These are phyloP conservation scores for Schizopygopsis malacanthus DNA, from an alignment of 2,797 vertebrate genomes.

Conservation along the genomic window DNA sequence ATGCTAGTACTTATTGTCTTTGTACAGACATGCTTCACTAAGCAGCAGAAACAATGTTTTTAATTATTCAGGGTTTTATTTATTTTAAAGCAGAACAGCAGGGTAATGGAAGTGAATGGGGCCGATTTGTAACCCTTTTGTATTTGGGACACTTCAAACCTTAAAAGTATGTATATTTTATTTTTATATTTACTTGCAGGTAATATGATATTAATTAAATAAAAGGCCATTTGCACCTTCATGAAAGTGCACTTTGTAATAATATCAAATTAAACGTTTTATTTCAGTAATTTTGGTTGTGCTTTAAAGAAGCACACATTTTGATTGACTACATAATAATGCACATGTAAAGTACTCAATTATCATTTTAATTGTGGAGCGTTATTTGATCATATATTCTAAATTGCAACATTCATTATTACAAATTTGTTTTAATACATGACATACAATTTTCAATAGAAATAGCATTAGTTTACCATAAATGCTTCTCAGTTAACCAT, in stretches of 20 bases:
- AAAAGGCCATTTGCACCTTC: not conserved
- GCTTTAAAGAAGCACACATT: not conserved
- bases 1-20: slow-evolving; percentile 42
- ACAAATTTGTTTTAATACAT: slow-evolving; percentile 1
- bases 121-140: not conserved
- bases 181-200: not conserved
- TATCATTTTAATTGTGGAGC: not conserved
- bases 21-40: slow-evolving; percentile 41
- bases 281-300: not conserved
- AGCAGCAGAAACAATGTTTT: slow-evolving; percentile 16
- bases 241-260: too few species aligned
- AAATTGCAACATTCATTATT: not conserved
- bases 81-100: not conserved
- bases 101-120: not conserved
- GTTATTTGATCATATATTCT: not conserved
- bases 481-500: not conserved
- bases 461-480: not conserved
- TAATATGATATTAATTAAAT: not conserved
- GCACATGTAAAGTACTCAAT: not conserved
- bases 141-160: not conserved
- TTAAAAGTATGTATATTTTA: not conserved
- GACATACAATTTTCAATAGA: not conserved
- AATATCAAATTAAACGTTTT: not conserved
- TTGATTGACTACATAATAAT: slow-evolving; percentile 4
- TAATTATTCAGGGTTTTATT: not conserved